Evolutionary conservation across 1,140 invertebrate genomes (phyloP), one percentile per base, ranked within the genome.

Genomic region (Oreohelix idahoensis): DNA sequence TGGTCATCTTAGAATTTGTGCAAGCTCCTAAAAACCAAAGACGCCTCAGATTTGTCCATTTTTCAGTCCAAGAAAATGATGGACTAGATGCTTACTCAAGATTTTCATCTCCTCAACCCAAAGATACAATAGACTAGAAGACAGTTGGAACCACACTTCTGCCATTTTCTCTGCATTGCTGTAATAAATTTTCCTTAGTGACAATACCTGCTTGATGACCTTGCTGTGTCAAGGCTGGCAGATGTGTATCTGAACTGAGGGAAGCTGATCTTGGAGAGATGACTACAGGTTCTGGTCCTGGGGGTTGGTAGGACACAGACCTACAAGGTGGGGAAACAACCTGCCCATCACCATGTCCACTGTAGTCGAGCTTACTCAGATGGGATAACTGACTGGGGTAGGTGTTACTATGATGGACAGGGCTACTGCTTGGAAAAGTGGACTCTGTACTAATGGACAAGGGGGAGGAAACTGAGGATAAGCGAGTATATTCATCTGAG

Each of bases 281-380:
- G 32, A 35, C 58, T 23, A 80, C 29, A n/a, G 69, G 45, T 42
- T 75, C 83, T 32, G 17, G 39, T 35, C 45, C 53, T 29, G 87
- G 88, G 0, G 88, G 87, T n/a, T 88, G 88, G 84, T 91, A 85
- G 1, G 90, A 91, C 51, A 91, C 76, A 26, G 90, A 89, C 17
- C 90, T 69, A 20, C 83, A 73, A 15, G 89, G 88, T 35, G 86
- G 86, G 1, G 86, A 85, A 38, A 70, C 45, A 38, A 73, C 53
- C 11, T 35, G 84, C 38, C 53, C 51, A 45, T 70, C 42, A 71
- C 29, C 73, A 5, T 26, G 73, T 17, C 42, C 35, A 39, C 35
- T n/a, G 66, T 58, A 76, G 76, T 84, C 82, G 83, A 32, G 39
- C 77, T 77, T 76, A 15, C 81, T 77, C 45, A 73, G 63, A 13